Percentiles rank a stretch among this genome's conserved stretches.
Evolutionary conservation across 2,888 invertebrate genomes (phyloP).

Genomic region (Cheilosia scutellata): DNA sequence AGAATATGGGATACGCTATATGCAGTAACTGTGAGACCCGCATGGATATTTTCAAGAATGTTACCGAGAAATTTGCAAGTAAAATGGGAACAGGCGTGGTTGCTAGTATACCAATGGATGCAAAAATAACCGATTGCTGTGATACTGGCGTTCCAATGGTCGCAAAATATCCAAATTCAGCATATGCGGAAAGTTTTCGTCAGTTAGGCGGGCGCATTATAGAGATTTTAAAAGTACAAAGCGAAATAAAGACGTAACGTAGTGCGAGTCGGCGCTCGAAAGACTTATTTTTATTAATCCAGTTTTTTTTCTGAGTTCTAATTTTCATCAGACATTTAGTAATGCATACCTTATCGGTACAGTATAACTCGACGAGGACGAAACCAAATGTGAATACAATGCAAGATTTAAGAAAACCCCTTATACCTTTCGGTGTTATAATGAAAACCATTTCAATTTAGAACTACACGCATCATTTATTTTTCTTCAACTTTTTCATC

Average conservation of each 20-base stretch:
- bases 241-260: conserved; percentile 22
- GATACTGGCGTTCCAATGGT: conserved; percentile 82
- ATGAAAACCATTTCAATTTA: too few species aligned
- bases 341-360: too few species aligned
- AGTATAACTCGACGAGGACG: too few species aligned
- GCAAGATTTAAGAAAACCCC: too few species aligned
- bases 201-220: conserved; percentile 76
- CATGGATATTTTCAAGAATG: conserved; percentile 90
- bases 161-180: conserved; percentile 80
- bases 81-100: conserved; percentile 88
- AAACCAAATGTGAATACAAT: too few species aligned
- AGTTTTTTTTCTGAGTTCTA: not conserved
- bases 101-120: conserved; percentile 85
- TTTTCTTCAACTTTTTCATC: conserved; percentile 86
- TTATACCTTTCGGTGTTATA: too few species aligned
- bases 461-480: conserved; percentile 76
- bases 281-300: too few species aligned
- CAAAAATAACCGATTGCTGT: conserved; percentile 81
- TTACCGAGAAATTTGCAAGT: conserved; percentile 86
- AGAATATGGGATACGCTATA: conserved; percentile 93
- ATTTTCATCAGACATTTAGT: too few species aligned
- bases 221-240: conserved; percentile 52
- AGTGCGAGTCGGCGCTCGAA: not conserved
- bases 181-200: conserved; percentile 79
- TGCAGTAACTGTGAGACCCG: conserved; percentile 91